phyloP scores from a whole-genome alignment of 2,888 invertebrate genomes.

The Pteria penguin region DNA sequence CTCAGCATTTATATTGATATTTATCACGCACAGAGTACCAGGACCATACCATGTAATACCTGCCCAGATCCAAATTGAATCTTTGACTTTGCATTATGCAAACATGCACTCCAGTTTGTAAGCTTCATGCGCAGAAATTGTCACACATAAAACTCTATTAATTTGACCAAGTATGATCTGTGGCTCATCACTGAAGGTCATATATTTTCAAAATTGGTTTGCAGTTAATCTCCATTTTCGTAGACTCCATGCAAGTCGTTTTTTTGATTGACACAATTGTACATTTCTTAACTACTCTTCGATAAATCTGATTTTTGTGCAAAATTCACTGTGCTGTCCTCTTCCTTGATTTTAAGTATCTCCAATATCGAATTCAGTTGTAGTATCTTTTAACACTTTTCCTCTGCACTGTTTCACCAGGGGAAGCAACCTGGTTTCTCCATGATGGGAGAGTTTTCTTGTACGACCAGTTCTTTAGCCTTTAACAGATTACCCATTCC shows the following conservation, averaged over 20 bases:
- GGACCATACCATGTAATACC: conserved; percentile 19
- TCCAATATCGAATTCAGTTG: conserved; percentile 8
- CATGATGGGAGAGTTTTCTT: not conserved
- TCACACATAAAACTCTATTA: conserved; percentile 16
- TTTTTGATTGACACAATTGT: conserved; percentile 3
- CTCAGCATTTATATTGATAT: conserved; percentile 10
- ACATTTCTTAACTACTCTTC: conserved; percentile 1
- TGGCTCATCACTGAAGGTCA: not conserved
- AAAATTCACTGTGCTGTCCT: not conserved
- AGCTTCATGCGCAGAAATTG: conserved; percentile 1
- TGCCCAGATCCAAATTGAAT: not conserved
- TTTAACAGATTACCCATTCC: conserved; percentile 2
- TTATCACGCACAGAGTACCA: conserved; percentile 10
- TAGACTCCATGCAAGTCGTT: not conserved
- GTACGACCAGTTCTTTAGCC: conserved; percentile 4
- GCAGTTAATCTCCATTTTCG: too few species aligned
- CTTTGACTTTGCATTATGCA: conserved; percentile 10
- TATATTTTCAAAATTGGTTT: not conserved
- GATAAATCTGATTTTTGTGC: conserved; percentile 15
- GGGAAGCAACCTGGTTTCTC: conserved; percentile 12
- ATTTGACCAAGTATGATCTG: too few species aligned
- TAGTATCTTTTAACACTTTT: conserved; percentile 18
- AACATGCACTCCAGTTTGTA: conserved; percentile 13
- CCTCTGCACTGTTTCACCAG: conserved; percentile 13
- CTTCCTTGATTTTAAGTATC: not conserved